Evolutionary conservation across 2,888 invertebrate species (phyloP), one percentile per base, ranked within the genome.

Genomic region (Drosophila anceps): DNA sequence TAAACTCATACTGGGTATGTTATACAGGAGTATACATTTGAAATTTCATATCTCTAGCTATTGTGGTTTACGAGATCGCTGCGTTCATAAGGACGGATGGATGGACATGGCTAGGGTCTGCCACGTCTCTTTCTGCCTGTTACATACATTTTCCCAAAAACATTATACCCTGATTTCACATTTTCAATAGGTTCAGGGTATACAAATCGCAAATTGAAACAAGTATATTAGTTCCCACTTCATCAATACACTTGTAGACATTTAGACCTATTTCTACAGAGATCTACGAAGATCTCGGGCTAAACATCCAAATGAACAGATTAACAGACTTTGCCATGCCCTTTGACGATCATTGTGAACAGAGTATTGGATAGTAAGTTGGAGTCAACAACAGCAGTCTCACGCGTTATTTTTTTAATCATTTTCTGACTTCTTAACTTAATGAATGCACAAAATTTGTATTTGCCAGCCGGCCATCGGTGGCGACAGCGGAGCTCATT

Each of bases 371-470:
- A 5, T 9, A 48, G 29, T 48, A n/a, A 29, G n/a, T 35, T 13
- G 1, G 5, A 8, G 7, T 15, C 33, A n/a, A 8, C 20, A 8
- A 7, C 33, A 12, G 1, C 35, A 13, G 35, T 35, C 3, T 33
- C 12, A 10, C 10, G 3, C 33, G 33, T 10, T 20, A 5, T 57
- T 70, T 27, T 35, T n/a, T n/a, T n/a, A n/a, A n/a, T n/a, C n/a
- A n/a, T n/a, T n/a, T n/a, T n/a, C n/a, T n/a, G n/a, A n/a, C n/a
- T n/a, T n/a, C n/a, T n/a, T n/a, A n/a, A n/a, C n/a, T n/a, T 77
- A 77, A 81, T 75, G 71, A 67, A 76, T 69, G 66, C 64, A 57
- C 39, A 51, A 41, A 59, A 48, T 51, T 44, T 27, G 29, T 20
- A 55, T 20, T 50, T 54, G n/a, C 9, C 9, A 12, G 50, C 8